Evolutionary conservation across 2,113 vertebrate genomes (phyloP).

Genomic region (Chrysemys picta): DNA sequence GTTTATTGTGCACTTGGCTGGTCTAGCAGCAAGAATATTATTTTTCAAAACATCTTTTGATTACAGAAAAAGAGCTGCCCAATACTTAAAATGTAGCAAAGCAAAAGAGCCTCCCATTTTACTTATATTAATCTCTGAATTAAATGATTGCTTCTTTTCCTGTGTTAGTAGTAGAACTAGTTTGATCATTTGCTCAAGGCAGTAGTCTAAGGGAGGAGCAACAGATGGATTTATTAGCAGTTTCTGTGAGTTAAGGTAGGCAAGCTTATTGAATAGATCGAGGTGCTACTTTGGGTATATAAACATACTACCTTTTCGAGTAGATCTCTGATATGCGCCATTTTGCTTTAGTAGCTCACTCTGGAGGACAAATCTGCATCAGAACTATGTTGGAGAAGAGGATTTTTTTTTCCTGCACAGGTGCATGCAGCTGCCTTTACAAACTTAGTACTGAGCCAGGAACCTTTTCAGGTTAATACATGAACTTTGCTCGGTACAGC

Average conservation of each 20-base stretch:
- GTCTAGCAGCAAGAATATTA: neutral
- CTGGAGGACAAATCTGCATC: accelerated
- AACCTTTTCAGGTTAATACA: conserved; percentile 24
- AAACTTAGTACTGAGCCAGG: neutral
- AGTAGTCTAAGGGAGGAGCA: conserved; percentile 37
- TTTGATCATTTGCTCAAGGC: conserved; percentile 15
- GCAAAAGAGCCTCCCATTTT: neutral
- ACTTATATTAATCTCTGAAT: neutral
- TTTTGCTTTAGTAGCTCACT: accelerated
- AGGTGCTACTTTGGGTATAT: neutral
- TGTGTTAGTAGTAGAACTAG: conserved; percentile 26
- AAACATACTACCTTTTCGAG: neutral
- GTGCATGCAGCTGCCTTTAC: conserved; percentile 26
- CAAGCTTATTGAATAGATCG: neutral
- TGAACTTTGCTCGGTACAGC: conserved; percentile 72
- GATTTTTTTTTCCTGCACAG: neutral
- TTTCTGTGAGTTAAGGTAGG: conserved; percentile 7
- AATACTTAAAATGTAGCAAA: neutral
- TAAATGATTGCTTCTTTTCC: neutral
- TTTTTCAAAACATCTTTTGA: neutral
- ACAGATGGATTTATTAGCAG: neutral
- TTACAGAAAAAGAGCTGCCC: neutral
- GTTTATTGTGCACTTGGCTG: neutral
- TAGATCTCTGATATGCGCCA: accelerated
- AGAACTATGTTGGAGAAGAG: accelerated